Base-by-base conservation (phyloP, 2,797 vertebrate species). In the Oreochromis grahami region DNA sequence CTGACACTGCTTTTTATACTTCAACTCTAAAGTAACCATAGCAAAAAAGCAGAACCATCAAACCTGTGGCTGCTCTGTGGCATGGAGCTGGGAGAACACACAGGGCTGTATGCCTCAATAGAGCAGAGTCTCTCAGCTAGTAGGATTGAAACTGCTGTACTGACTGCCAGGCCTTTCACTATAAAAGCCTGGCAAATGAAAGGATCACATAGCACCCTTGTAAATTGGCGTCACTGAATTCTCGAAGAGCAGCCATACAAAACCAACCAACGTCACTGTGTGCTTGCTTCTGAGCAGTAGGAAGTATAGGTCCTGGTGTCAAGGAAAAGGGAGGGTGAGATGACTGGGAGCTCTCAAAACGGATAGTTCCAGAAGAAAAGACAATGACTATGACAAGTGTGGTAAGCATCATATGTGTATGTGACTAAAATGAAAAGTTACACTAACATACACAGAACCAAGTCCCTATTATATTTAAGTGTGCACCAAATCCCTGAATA, bases 11-110 rank as follows among this genome's bases (percentile, higher is more conserved):
- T 90, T 92, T 93, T 94, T 88, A 90, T 90, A 29, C 84, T 86
- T 68, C 41, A 68, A 58, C 89, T 94, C 50, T 91, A 90, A 94
- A 93, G 95, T 95, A 91, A 88, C 94, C 93, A 95, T 95, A 91
- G 94, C 88, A 92, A 95, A 92, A 72, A 77, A 91, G 88, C 78
- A 81, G 65, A 84, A 65, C 77, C 74, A 77, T 92, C 80, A 84
- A 86, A 92, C 86, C 50, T 52, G 78, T 77, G 83, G 84, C 53
- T 85, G 45, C 32, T 74, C 70, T 63, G 19, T 45, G 38, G 68
- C n/a, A 14, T 43, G 51, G 76, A 84, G 87, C 76, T 12, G 41
- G 41, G 78, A 78, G 36, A 78, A 81, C 78, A 89, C 83, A 87
- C 83, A 85, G 85, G 82, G 87, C 88, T 85, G 88, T 89, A 51